Conservation (phyloP, 2,113 vertebrate genomes). For the Aramus guarauna region DNA sequence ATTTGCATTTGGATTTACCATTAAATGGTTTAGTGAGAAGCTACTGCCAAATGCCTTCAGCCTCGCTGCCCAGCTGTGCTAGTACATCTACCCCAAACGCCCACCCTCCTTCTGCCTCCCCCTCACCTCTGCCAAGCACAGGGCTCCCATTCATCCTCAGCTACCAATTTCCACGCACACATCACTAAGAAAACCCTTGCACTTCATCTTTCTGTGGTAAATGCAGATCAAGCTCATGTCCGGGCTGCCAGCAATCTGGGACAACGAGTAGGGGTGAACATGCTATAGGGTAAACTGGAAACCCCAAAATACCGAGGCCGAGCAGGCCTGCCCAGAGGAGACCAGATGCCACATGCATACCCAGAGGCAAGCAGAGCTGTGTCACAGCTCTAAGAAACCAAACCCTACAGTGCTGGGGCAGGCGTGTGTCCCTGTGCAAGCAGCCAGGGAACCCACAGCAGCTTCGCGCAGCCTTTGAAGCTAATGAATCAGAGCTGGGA, state of each 20-base stretch:
- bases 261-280: neutral
- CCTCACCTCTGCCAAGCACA: neutral
- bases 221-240: neutral
- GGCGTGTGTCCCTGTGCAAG: accelerated
- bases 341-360: accelerated
- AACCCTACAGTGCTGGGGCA: neutral
- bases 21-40: neutral
- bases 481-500: neutral
- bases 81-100: neutral
- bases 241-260: neutral
- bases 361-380: neutral
- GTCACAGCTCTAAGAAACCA: neutral
- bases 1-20: slow-evolving; percentile 14
- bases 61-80: neutral
- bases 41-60: neutral
- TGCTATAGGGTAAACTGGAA: neutral
- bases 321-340: neutral
- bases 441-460: neutral
- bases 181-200: neutral
- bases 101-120: neutral
- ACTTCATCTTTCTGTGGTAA: neutral
- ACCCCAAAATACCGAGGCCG: neutral
- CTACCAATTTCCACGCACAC: neutral
- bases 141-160: accelerated
- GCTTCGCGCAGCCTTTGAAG: neutral